A percentile compares a stretch with the other conserved stretches of the same genome.
phyloP scores from a whole-genome alignment of 2,888 invertebrate genomes.

The Napeogenes sylphis region DNA sequence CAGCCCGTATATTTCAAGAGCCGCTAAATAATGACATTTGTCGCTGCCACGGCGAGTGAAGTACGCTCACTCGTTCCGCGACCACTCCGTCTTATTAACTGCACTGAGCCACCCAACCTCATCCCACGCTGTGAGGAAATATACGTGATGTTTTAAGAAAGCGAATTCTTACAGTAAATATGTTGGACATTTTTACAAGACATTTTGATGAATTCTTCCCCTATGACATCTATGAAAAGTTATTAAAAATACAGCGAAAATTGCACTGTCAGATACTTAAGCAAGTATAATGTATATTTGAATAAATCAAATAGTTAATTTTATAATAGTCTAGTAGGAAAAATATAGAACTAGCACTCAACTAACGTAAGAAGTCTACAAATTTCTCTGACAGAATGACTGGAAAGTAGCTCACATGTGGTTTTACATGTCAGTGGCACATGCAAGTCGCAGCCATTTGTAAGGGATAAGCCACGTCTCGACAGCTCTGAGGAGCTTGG shows the following conservation, averaged over 20 bases:
- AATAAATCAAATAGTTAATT: too few relatives aligned
- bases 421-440: constrained; percentile 18
- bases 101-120: constrained; percentile 30
- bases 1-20: constrained; percentile 31
- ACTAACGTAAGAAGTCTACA: not conserved
- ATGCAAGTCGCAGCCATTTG: constrained; percentile 32
- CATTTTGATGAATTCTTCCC: not conserved
- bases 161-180: not conserved
- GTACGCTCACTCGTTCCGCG: constrained; percentile 33
- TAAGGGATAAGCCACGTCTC: constrained; percentile 28
- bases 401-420: constrained; percentile 1
- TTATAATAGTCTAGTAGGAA: not conserved
- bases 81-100: constrained; percentile 48
- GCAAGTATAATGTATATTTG: not conserved
- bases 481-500: constrained; percentile 8
- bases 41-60: constrained; percentile 43
- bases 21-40: constrained; percentile 60
- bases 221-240: not conserved
- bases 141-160: constrained; percentile 12
- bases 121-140: constrained; percentile 19
- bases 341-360: not conserved
- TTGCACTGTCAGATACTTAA: constrained; percentile 16
- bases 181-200: not conserved
- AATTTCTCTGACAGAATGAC: not conserved
- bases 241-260: constrained; percentile 27